Conservation (phyloP, 2,888 invertebrate species). For the Drosophila recens region DNA sequence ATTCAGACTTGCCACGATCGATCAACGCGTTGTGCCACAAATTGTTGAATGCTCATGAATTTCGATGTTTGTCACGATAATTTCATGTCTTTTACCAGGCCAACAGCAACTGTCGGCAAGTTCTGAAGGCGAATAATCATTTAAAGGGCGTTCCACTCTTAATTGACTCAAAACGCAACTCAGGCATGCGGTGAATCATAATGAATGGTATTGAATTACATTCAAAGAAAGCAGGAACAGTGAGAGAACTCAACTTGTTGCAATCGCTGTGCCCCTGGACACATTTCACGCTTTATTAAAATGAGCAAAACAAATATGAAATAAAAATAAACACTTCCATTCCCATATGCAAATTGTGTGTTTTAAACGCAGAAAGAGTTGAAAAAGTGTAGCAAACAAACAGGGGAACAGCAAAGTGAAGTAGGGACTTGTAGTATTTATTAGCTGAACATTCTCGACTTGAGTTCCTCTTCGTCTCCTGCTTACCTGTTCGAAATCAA, state of each 20-base stretch:
- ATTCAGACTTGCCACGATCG: conserved; percentile 12
- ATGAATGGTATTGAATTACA: conserved; percentile 48
- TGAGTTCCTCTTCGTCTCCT: conserved; percentile 30
- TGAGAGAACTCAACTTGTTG: not conserved
- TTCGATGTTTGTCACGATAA: conserved; percentile 73
- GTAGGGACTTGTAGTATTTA: too few relatives aligned
- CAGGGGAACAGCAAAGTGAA: conserved; percentile 40
- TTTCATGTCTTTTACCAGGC: conserved; percentile 71
- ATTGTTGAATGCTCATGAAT: conserved; percentile 39
- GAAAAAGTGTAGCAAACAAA: conserved; percentile 57
- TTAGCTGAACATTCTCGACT: too few relatives aligned
- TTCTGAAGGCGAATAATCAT: conserved; percentile 7
- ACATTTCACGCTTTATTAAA: conserved; percentile 65
- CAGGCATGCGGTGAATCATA: conserved; percentile 20
- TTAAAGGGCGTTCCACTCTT: conserved; percentile 13
- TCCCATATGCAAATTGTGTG: conserved; percentile 23
- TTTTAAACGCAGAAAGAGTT: conserved; percentile 36
- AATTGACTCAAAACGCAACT: conserved; percentile 17
- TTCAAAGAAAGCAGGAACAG: conserved; percentile 15
- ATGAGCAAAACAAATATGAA: conserved; percentile 37
- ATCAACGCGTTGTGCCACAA: conserved; percentile 17
- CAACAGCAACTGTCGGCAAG: conserved; percentile 27
- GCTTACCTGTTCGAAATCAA: conserved; percentile 74
- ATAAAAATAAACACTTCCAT: conserved; percentile 10
- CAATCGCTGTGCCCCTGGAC: conserved; percentile 52